Percentiles rank a stretch among this genome's conserved stretches.
These are phyloP conservation scores for Sebastes aleutianus DNA, from an alignment of 2,797 vertebrate genomes.

Conservation along the genomic window DNA sequence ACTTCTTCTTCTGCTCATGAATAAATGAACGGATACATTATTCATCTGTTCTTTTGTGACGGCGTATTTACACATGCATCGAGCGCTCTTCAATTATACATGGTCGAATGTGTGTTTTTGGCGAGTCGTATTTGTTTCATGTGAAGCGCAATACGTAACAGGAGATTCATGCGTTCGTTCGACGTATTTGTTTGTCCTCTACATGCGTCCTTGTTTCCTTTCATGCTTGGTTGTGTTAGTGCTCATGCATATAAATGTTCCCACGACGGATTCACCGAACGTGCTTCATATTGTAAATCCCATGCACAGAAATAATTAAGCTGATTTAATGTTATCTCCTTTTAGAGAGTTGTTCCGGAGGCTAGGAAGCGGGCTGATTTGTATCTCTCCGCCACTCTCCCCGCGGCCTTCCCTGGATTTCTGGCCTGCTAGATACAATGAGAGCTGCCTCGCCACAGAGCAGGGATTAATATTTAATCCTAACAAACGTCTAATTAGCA, in stretches of 20 bases:
- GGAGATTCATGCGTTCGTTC: neutral
- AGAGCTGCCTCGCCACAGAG: slow-evolving; percentile 38
- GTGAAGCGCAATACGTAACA: neutral
- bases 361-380: slow-evolving; percentile 30
- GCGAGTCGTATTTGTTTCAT: slow-evolving; percentile 9
- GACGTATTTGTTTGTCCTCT: slow-evolving; percentile 9
- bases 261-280: slow-evolving; percentile 19
- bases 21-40: slow-evolving; percentile 56
- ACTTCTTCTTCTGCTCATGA: slow-evolving; percentile 35
- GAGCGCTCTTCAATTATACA: slow-evolving; percentile 19
- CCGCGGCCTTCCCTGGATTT: slow-evolving; percentile 4
- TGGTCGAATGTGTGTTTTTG: neutral
- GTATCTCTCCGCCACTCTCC: slow-evolving; percentile 24
- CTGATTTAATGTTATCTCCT: slow-evolving; percentile 44
- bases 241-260: slow-evolving; percentile 31
- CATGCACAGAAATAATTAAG: slow-evolving; percentile 45
- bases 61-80: slow-evolving; percentile 16
- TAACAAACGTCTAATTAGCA: slow-evolving; percentile 73
- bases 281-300: slow-evolving; percentile 23
- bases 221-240: neutral
- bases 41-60: slow-evolving; percentile 21
- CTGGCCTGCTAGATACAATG: slow-evolving; percentile 32
- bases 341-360: slow-evolving; percentile 13
- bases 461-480: slow-evolving; percentile 71
- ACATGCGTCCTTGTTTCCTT: slow-evolving; percentile 18